A percentile compares a stretch with the other conserved stretches of the same genome.
These are phyloP conservation scores for Chaetogeoica ovagalla DNA, from an alignment of 2,888 invertebrate genomes.

Conservation along the genomic window DNA sequence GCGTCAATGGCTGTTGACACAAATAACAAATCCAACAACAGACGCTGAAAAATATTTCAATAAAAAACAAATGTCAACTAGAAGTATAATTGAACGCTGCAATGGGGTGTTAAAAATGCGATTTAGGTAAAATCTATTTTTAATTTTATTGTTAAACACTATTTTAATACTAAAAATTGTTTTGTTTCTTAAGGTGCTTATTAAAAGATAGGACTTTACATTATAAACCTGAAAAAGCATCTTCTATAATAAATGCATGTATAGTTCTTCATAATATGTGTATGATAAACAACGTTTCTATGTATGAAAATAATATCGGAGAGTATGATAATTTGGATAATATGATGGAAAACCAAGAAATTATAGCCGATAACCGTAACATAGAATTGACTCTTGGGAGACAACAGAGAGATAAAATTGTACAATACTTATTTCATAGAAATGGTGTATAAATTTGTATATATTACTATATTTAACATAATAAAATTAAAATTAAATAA, in stretches of 20 bases:
- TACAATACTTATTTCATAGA: neutral
- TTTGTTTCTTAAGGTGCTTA: constrained; percentile 1
- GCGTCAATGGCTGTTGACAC: constrained; percentile 19
- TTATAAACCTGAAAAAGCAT: neutral
- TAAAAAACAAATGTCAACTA: neutral
- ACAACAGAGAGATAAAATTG: constrained; percentile 14
- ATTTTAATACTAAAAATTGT: neutral
- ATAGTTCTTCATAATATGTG: constrained; percentile 36
- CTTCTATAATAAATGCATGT: constrained; percentile 37
- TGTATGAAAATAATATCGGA: neutral
- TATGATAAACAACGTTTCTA: neutral
- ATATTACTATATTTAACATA: neutral
- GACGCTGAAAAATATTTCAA: constrained; percentile 26
- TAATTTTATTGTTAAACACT: neutral
- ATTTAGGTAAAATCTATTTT: constrained; percentile 7
- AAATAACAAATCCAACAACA: neutral
- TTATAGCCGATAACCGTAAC: constrained; percentile 8
- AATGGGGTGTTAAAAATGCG: constrained; percentile 34
- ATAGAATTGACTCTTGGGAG: constrained; percentile 8
- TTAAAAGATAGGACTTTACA: neutral
- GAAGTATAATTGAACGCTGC: constrained; percentile 21
- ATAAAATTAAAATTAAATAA: constrained; percentile 15
- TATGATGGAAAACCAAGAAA: constrained; percentile 1
- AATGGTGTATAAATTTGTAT: constrained; percentile 3
- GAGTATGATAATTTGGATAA: constrained; percentile 1